Evolutionary conservation across 2,113 vertebrate species (phyloP).

Genomic region (Catharus bicknelli): DNA sequence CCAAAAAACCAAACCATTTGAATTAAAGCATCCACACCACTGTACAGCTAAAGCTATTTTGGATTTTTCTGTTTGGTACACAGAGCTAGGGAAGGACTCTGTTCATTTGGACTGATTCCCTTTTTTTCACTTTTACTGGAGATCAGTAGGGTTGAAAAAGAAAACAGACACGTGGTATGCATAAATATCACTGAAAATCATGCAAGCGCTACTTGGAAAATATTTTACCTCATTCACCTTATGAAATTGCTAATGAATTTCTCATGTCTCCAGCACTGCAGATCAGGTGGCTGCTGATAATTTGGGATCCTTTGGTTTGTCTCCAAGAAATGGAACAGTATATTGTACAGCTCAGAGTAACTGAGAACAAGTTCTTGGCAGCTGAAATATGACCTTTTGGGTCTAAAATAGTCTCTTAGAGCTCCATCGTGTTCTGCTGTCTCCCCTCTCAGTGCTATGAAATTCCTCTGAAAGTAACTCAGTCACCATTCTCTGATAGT

Average conservation of each 20-base stretch:
- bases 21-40: neutral
- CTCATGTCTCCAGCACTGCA: neutral
- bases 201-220: neutral
- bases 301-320: neutral
- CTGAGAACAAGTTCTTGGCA: neutral
- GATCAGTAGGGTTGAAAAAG: neutral
- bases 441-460: neutral
- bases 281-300: constrained; percentile 1
- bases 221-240: neutral
- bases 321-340: neutral
- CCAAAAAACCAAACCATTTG: neutral
- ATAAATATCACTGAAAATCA: neutral
- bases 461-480: neutral
- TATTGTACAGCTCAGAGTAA: neutral
- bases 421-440: neutral
- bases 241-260: neutral
- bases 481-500: neutral
- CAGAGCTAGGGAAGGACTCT: neutral
- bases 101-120: neutral
- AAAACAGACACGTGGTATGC: neutral
- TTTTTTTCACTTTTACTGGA: neutral
- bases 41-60: neutral
- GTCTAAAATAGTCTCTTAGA: neutral
- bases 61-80: neutral
- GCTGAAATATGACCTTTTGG: neutral